Base-by-base conservation (phyloP, 2,113 vertebrate genomes). In the Turnix velox region DNA sequence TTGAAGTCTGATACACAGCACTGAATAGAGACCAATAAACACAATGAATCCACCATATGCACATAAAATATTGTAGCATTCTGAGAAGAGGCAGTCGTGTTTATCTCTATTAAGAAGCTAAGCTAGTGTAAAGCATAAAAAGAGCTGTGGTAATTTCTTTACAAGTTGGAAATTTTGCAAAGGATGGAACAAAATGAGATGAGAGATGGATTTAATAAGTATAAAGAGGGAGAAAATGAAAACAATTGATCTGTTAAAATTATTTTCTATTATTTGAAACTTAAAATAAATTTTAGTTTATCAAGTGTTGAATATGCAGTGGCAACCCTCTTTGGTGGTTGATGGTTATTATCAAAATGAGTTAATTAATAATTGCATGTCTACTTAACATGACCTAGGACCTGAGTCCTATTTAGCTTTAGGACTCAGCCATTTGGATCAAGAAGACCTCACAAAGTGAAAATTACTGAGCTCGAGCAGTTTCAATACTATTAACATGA, bases 341-440 rank as follows among this genome's bases (percentile, higher is more conserved):
- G 74, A 85, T 66, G 39, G 57, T 82, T 73, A 61, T 87, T 88
- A 91, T 76, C 92, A 92, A 90, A 96, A 91, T 79, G 33, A 90
- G 35, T 91, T 92, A 85, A 92, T 93, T 75, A 96, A 87, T 75
- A 86, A 86, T 88, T 93, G 59, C n/a, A 62, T 84, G n/a, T 73
- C 35, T 89, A 73, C 15, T 94, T 78, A 88, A 48, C 31, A 37
- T 73, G 48, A 92, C 77, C 62, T 77, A 20, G n/a, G n/a, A n/a
- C n/a, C n/a, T 55, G 48, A 31, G 84, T 75, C 81, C 59, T 92
- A 69, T 68, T 94, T 81, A 80, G 71, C 51, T 78, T 74, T 85
- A 83, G 54, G 49, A 27, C 37, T 90, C 46, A 61, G 30, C 11
- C n/a, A 5, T 68, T 90, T 80, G 18, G 12, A 27, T 30, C 17